phyloP scores from a whole-genome alignment of 2,113 vertebrate species.

The Caranx melampygus region DNA sequence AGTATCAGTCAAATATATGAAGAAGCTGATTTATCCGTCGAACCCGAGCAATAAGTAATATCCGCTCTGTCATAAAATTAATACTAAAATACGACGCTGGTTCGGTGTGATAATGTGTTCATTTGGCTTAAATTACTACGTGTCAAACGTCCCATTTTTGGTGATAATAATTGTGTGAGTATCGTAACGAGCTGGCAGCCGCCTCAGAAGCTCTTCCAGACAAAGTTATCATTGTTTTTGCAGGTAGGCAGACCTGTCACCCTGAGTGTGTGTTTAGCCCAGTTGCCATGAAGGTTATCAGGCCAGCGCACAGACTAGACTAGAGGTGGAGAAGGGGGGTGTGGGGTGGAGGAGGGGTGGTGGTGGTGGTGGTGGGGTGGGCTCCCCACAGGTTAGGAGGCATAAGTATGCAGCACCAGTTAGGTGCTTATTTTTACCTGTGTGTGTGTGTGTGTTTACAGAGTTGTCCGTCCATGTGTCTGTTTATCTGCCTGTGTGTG shows the following conservation, averaged over 20 bases:
- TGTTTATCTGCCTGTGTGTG: slow-evolving; percentile 42
- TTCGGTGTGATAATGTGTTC: slow-evolving; percentile 26
- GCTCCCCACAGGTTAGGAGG: slow-evolving; percentile 78
- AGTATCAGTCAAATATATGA: slow-evolving; percentile 50
- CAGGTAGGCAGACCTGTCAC: slow-evolving; percentile 66
- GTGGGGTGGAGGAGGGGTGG: slow-evolving; percentile 15
- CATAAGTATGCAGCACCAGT: slow-evolving; percentile 74
- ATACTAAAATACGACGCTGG: slow-evolving; percentile 45
- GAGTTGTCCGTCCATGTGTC: slow-evolving; percentile 54
- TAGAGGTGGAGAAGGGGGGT: slow-evolving; percentile 54
- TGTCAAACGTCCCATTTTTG: slow-evolving; percentile 33
- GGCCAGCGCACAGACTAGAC: slow-evolving; percentile 64
- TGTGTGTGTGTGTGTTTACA: slow-evolving; percentile 41
- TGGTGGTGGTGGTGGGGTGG: slow-evolving; percentile 20
- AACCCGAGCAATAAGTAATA: slow-evolving; percentile 33
- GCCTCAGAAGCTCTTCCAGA: slow-evolving; percentile 17
- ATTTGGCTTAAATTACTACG: slow-evolving; percentile 43
- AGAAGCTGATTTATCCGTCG: slow-evolving; percentile 48
- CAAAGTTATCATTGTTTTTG: slow-evolving; percentile 76
- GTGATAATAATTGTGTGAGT: slow-evolving; percentile 32
- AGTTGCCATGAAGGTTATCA: slow-evolving; percentile 81
- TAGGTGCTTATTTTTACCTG: slow-evolving; percentile 56
- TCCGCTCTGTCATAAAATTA: slow-evolving; percentile 23
- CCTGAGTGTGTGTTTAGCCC: slow-evolving; percentile 70
- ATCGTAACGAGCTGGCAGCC: slow-evolving; percentile 41